Evolutionary conservation across 2,888 invertebrate species (phyloP), one percentile per base, ranked within the genome.

Genomic region (Tolmerus cingulatus): DNA sequence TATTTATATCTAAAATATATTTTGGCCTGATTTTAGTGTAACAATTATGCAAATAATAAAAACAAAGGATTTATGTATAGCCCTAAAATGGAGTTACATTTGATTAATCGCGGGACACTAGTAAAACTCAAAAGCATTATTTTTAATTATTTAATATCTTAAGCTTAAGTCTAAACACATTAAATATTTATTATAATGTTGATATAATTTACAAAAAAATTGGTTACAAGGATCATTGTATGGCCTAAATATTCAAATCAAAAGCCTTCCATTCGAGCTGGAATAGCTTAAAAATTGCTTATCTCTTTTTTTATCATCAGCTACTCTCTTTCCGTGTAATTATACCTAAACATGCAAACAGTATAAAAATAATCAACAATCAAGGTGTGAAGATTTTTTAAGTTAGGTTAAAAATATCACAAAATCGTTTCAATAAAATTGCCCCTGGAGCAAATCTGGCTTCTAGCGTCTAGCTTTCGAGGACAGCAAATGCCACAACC

Each of bases 351-450:
- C 34, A 84, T 84, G 55, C 37, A 46, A 84, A 84, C 37, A 74
- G 23, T 30, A 85, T 85, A 85, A 85, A 85, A 85, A 85, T 85
- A 74, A 85, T 74, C 43, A 85, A 84, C 66, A 74, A 84, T 43
- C 34, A 84, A 84, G 40, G 30, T 74, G 66, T 84, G 84, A 85
- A 74, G 16, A 74, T 85, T 85, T 43, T 85, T 66, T 37, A 66
- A 46, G 37, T 46, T 82, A 82, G 46, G 74, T n/a, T 85, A 85
- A 74, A 85, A 85, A 85, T 85, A 85, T 85, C 85, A 85, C 85
- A 85, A 85, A 85, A 43, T 85, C 85, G 85, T 85, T 85, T 51
- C 46, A 40, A 40, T n/a, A 7, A 23, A 79, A 51, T 79, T 79
- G 30, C 19, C 19, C 23, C 66, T 23, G 51, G 51, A n/a, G 7